Base-by-base conservation (phyloP, 2,888 invertebrate genomes). In the Parapristionchus giblindavisi region DNA sequence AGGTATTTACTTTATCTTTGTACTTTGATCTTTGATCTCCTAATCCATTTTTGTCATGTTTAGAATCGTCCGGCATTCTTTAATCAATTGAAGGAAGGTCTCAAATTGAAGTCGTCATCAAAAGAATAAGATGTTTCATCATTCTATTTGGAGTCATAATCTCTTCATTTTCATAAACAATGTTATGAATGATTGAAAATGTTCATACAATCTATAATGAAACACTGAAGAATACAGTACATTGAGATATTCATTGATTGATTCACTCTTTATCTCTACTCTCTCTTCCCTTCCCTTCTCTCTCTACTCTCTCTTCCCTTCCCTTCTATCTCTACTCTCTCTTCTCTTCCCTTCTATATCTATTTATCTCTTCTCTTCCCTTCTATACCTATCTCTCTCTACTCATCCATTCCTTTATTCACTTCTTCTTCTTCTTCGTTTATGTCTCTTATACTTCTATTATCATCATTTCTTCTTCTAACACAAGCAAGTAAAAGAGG, bases 51-150 rank as follows among this genome's bases (percentile, higher is more conserved):
- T 51, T 51, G n/a, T 58, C 17, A 58, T 40, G n/a, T 24, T 65
- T 6, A 40, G 63, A 65, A 65, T n/a, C 38, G 43, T n/a, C 11
- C 38, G 14, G 63, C 40, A 17, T 65, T 65, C 63, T 65, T 65
- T 36, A 34, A 21, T 34, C 51, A 68, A 52, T 52, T 68, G 32
- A 51, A 17, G 14, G 51, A 68, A 43, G 51, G 51, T 68, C 52
- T 68, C n/a, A 68, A 51, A 27, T n/a, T n/a, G 52, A 68, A 36
- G 51, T 29, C 21, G 21, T 48, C n/a, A n/a, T 48, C 48, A 11
- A 48, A 14, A 48, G 48, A 48, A 14, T 11, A 48, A 48, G 48
- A 21, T 21, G 21, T 48, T 14, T 21, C 11, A 48, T 21, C 21
- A 14, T 11, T 48, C 48, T 48, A 14, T 11, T 21, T 48, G 48